Conservation (phyloP, 2,888 invertebrate genomes). For the Parthenolecanium corni region DNA sequence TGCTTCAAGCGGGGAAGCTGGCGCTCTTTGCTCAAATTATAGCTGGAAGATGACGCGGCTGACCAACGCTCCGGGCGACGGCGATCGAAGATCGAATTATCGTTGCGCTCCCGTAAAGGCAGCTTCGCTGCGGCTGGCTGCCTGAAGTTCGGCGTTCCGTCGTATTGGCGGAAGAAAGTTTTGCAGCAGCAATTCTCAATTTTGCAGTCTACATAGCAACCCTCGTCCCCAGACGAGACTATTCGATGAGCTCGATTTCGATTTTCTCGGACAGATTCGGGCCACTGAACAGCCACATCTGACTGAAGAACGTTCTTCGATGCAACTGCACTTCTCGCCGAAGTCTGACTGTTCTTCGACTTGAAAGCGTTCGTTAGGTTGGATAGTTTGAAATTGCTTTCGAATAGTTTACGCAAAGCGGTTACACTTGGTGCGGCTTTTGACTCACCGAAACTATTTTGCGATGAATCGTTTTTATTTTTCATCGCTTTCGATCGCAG, state of each 20-base stretch:
- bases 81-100: not conserved
- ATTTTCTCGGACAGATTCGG: not conserved
- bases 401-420: constrained; percentile 9
- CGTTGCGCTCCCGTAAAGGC: constrained; percentile 10
- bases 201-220: constrained; percentile 9
- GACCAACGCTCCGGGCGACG: constrained; percentile 1
- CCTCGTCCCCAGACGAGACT: not conserved
- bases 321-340: no score
- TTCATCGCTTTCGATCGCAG: constrained; percentile 3
- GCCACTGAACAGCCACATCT: no score
- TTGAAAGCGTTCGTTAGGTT: constrained; percentile 15
- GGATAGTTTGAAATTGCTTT: constrained; percentile 18
- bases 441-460: constrained; percentile 11
- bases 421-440: constrained; percentile 1
- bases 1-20: no score
- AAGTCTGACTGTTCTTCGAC: not conserved
- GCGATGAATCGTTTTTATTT: constrained; percentile 2
- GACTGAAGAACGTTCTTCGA: no score
- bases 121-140: constrained; percentile 7
- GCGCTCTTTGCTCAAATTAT: not conserved
- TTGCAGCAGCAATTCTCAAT: constrained; percentile 27
- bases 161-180: constrained; percentile 20
- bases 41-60: not conserved
- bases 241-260: not conserved
- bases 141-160: not conserved